Percentiles rank a stretch among this genome's conserved stretches.
phyloP scores from a whole-genome alignment of 2,113 vertebrate genomes.

The Ursus arctos region DNA sequence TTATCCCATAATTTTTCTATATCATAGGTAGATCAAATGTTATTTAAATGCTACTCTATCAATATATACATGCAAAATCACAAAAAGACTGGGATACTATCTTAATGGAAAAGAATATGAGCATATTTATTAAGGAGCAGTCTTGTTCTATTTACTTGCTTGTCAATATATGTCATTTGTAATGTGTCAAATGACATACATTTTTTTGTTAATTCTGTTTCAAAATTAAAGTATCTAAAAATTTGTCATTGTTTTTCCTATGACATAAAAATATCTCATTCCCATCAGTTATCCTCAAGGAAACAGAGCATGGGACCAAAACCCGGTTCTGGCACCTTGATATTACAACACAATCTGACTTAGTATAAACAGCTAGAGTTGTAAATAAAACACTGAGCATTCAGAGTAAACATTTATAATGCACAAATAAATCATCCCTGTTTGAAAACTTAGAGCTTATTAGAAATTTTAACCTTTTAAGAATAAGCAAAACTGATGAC shows the following conservation, averaged over 20 bases:
- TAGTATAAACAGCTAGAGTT: not conserved
- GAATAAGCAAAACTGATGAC: not conserved
- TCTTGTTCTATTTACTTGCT: not conserved
- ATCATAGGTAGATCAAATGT: not conserved
- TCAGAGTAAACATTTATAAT: not conserved
- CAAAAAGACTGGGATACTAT: not conserved
- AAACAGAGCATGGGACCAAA: not conserved
- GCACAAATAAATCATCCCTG: not conserved
- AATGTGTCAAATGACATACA: not conserved
- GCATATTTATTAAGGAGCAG: slow-evolving; percentile 21
- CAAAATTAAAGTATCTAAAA: not conserved
- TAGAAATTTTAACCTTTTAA: not conserved
- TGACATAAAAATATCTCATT: not conserved
- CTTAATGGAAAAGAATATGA: not conserved
- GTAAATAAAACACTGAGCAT: not conserved
- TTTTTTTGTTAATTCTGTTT: not conserved
- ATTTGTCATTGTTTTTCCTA: not conserved
- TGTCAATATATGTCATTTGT: not conserved
- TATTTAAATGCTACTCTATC: not conserved
- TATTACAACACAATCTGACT: not conserved
- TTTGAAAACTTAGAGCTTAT: not conserved
- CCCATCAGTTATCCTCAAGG: not conserved
- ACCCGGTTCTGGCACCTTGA: not conserved
- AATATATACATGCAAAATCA: not conserved
- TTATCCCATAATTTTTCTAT: not conserved